Base-by-base conservation (phyloP, 2,797 vertebrate species). In the Myotis pilosus region DNA sequence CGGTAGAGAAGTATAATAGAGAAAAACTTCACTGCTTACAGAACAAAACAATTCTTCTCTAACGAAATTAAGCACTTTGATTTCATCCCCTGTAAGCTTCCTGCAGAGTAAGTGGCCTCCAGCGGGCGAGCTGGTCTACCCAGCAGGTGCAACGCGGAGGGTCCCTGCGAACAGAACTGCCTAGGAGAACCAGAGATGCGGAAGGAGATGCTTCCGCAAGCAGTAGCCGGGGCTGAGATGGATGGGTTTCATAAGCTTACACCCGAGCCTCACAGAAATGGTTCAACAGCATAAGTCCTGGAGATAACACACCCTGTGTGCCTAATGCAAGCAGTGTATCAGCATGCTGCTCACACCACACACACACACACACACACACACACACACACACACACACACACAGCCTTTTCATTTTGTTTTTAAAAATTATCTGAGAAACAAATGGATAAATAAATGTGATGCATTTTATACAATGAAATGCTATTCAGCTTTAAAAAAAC, bases 41-140 rank as follows among this genome's bases (percentile, higher is more conserved):
- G 53, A 94, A 91, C 19, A 57, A 96, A 78, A 93, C 57, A 71
- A 79, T 96, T 87, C 68, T 74, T 81, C 38, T 71, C 93, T 85
- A 81, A 96, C 38, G 89, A 97, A 98, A 98, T 97, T 83, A 97
- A 94, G 93, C 81, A 44, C 95, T 96, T 94, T 96, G 57, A 97
- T 94, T 97, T 86, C 89, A 84, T 95, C 89, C 7, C 85, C 41
- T 84, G 71, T 76, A 94, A 89, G 91, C 12, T 44, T 80, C 87
- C 86, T 28, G 8, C 72, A 69, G 60, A 95, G 2, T 3, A 81
- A 95, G 86, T 3, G 33, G 57, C 75, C 74, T 62, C 38, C 49
- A 2, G 49, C 33, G 64, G 62, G 94, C 23, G 71, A 25, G 81
- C 68, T 3, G 44, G 93, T 36, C 92, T 89, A 78, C 94, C 72